Percentiles rank a stretch among this genome's conserved stretches.
These are phyloP conservation scores for Sarcophaga caerulescens DNA, from an alignment of 2,888 invertebrate genomes.

Conservation along the genomic window DNA sequence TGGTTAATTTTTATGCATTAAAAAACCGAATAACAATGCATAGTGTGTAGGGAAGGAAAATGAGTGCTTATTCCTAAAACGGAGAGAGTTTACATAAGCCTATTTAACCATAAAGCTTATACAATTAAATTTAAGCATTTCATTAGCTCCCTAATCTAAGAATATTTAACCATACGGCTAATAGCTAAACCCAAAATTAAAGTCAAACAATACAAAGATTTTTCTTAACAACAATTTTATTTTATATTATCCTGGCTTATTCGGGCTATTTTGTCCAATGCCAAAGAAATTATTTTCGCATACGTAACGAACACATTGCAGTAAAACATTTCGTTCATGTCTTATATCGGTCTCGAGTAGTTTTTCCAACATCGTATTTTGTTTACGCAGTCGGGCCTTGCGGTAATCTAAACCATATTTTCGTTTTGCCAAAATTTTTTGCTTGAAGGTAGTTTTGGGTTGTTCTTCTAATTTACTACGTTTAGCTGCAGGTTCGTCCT, in stretches of 20 bases:
- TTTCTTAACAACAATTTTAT: background rate
- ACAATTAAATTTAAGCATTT: too few relatives aligned
- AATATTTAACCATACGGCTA: background rate
- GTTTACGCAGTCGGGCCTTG: constrained; percentile 73
- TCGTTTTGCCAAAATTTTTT: background rate
- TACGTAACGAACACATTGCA: constrained; percentile 92
- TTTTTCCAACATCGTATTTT: constrained; percentile 85
- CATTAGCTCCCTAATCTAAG: background rate
- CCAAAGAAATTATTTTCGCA: constrained; percentile 89
- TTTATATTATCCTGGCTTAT: background rate
- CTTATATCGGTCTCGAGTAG: constrained; percentile 89
- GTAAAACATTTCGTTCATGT: constrained; percentile 92
- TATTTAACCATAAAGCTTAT: too few relatives aligned
- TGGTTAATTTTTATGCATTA: too few relatives aligned
- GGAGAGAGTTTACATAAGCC: too few relatives aligned
- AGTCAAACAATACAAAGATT: background rate
- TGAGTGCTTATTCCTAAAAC: too few relatives aligned
- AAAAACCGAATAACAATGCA: too few relatives aligned
- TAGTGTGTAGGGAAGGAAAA: too few relatives aligned
- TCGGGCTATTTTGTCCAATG: constrained; percentile 68
- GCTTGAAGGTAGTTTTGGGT: background rate
- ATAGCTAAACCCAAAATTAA: background rate
- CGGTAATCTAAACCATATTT: constrained; percentile 75
- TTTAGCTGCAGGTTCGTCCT: background rate
- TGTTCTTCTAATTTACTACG: background rate